Percentiles rank a stretch among this genome's conserved stretches.
Conservation (phyloP, 2,888 invertebrate genomes). For the Cantharis lateralis region DNA sequence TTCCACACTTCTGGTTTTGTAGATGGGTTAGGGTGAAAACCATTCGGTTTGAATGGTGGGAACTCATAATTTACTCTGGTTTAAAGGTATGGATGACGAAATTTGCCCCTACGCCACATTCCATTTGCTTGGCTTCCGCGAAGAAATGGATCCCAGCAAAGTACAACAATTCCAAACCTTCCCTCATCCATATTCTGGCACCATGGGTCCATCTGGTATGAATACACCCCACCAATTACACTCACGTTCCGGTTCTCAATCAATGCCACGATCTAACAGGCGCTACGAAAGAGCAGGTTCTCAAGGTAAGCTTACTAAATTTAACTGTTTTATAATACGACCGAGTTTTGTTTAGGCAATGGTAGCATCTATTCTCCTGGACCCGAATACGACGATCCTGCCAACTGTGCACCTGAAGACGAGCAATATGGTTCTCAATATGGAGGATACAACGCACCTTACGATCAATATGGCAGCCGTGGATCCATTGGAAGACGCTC, state of each 20-base stretch:
- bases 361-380: conserved; percentile 82
- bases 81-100: conserved; percentile 89
- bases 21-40: neutral
- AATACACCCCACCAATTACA: conserved; percentile 70
- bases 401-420: conserved; percentile 89
- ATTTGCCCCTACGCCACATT: conserved; percentile 97
- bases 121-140: conserved; percentile 92
- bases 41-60: neutral
- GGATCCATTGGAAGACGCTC: conserved; percentile 71
- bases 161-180: conserved; percentile 89
- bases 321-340: neutral
- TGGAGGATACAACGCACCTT: conserved; percentile 78
- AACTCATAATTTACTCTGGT: neutral
- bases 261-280: conserved; percentile 69
- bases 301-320: conserved; percentile 45
- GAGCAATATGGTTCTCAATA: conserved; percentile 91
- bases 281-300: conserved; percentile 55
- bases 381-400: conserved; percentile 92
- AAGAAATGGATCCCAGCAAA: conserved; percentile 93
- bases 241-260: conserved; percentile 86
- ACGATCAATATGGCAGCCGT: conserved; percentile 87
- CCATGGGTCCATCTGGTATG: conserved; percentile 79
- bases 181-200: conserved; percentile 83
- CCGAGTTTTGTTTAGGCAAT: conserved; percentile 60
- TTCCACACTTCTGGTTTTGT: neutral